phyloP scores from a whole-genome alignment of 2,113 vertebrate genomes.

The Callionymus lyra region DNA sequence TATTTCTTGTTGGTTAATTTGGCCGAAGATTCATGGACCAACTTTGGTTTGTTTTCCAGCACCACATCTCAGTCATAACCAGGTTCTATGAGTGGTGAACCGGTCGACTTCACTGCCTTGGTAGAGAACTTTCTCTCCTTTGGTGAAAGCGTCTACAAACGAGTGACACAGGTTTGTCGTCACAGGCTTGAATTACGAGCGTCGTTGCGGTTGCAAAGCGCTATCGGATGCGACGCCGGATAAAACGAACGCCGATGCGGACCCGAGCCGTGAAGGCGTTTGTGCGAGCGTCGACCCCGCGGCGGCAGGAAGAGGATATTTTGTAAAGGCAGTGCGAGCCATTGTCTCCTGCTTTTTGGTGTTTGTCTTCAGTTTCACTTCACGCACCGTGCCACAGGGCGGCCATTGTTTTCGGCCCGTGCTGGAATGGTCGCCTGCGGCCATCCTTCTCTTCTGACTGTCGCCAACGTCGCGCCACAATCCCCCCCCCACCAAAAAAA shows the following conservation, averaged over 20 bases:
- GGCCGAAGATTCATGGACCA: no score
- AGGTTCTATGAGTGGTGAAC: no score
- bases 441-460: slow-evolving; percentile 47
- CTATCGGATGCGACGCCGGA: slow-evolving; percentile 21
- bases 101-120: no score
- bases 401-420: slow-evolving; percentile 55
- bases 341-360: slow-evolving; percentile 52
- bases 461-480: slow-evolving; percentile 37
- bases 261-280: slow-evolving; percentile 16
- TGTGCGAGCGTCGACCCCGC: slow-evolving; percentile 38
- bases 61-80: no score
- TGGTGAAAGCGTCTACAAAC: slow-evolving; percentile 42
- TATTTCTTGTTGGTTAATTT: no score
- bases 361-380: slow-evolving; percentile 56
- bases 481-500: slow-evolving; percentile 15
- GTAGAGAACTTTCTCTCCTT: slow-evolving; percentile 1
- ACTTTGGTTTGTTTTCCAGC: no score
- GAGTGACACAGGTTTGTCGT: slow-evolving; percentile 28
- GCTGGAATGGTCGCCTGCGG: slow-evolving; percentile 54
- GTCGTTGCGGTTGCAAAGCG: slow-evolving; percentile 2
- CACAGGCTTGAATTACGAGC: slow-evolving; percentile 39
- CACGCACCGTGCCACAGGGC: slow-evolving; percentile 44
- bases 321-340: slow-evolving; percentile 38
- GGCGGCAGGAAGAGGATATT: slow-evolving; percentile 49
- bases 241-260: slow-evolving; percentile 29